phyloP scores from a whole-genome alignment of 2,113 vertebrate genomes.

The Protobothrops flavoviridis region DNA sequence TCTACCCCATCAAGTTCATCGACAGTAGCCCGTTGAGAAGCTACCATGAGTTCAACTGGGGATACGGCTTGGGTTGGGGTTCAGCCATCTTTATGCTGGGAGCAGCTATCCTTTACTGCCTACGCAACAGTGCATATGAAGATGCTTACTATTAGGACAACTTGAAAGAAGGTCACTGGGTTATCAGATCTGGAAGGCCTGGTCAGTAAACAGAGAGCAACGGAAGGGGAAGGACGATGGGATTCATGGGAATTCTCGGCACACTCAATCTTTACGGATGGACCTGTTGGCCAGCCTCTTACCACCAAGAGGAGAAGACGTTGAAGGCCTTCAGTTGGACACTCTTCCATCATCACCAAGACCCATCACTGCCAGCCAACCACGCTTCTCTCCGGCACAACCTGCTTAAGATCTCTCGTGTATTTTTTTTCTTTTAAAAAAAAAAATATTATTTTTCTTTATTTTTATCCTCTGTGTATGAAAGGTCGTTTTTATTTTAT shows the following conservation, averaged over 20 bases:
- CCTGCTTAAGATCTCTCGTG: neutral
- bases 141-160: constrained; percentile 46
- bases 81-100: constrained; percentile 83
- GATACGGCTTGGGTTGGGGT: constrained; percentile 83
- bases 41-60: constrained; percentile 86
- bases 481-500: neutral
- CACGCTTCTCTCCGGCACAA: neutral
- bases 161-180: neutral
- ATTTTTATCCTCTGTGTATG: neutral
- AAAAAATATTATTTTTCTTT: neutral
- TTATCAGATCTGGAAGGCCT: neutral
- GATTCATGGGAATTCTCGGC: neutral
- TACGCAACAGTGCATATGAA: constrained; percentile 76
- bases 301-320: neutral
- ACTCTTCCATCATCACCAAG: neutral
- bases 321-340: neutral
- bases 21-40: constrained; percentile 75
- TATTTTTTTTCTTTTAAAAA: neutral
- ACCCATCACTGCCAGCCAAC: neutral
- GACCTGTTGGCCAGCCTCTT: neutral
- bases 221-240: neutral
- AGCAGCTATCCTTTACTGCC: constrained; percentile 79
- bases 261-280: neutral
- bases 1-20: constrained; percentile 83
- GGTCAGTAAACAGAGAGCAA: neutral